Conservation (phyloP, 2,113 vertebrate species). For the Neogobius melanostomus region DNA sequence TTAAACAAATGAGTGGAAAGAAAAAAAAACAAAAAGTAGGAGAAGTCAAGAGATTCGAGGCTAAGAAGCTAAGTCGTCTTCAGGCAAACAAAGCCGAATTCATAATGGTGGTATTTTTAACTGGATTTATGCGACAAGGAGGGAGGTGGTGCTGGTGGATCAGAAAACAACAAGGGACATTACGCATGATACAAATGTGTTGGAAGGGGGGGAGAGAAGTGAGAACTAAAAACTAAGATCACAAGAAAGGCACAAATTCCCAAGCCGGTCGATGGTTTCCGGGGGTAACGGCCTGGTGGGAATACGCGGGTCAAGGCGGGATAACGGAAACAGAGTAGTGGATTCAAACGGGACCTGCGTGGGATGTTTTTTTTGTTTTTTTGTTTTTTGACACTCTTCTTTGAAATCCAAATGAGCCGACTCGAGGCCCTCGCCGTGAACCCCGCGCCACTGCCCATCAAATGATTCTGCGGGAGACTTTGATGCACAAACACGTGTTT, state of each 20-base stretch:
- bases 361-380: slow-evolving; percentile 3
- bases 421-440: slow-evolving; percentile 29
- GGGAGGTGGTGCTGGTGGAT: slow-evolving; percentile 23
- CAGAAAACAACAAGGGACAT: slow-evolving; percentile 23
- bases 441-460: slow-evolving; percentile 36
- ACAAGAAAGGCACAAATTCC: slow-evolving; percentile 45
- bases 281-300: slow-evolving; percentile 42
- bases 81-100: slow-evolving; percentile 64
- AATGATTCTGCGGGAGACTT: background rate
- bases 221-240: slow-evolving; percentile 10
- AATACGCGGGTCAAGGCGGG: slow-evolving; percentile 53
- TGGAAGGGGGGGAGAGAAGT: background rate
- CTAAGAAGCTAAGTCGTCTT: slow-evolving; percentile 74
- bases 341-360: slow-evolving; percentile 30
- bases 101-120: slow-evolving; percentile 60
- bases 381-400: slow-evolving; percentile 51
- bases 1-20: slow-evolving; percentile 76
- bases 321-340: slow-evolving; percentile 33
- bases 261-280: slow-evolving; percentile 30
- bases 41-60: slow-evolving; percentile 74
- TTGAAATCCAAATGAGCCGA: slow-evolving; percentile 71
- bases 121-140: slow-evolving; percentile 13
- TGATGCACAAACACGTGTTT: slow-evolving; percentile 25
- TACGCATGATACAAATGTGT: slow-evolving; percentile 7
- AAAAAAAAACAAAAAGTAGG: slow-evolving; percentile 69